Conservation (phyloP, 2,113 vertebrate species). For the Egretta garzetta region DNA sequence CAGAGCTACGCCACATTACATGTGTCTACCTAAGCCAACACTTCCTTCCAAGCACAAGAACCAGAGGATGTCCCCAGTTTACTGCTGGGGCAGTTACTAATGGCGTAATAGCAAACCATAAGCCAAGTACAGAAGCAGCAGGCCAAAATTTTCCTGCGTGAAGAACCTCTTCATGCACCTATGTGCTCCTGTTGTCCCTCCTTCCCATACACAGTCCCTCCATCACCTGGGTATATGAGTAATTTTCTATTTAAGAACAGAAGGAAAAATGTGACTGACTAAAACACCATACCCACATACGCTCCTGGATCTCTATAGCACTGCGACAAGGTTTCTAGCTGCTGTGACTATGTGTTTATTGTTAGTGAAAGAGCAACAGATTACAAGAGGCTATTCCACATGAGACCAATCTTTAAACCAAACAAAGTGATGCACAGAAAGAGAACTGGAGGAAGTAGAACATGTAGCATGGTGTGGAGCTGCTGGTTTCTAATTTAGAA, state of each 20-base stretch:
- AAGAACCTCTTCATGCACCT: neutral
- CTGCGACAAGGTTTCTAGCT: neutral
- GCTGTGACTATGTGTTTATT: constrained; percentile 23
- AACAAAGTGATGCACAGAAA: neutral
- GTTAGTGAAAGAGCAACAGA: constrained; percentile 29
- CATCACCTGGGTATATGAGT: neutral
- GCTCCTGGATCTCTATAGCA: neutral
- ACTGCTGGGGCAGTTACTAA: neutral
- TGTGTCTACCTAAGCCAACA: neutral
- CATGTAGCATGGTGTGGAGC: neutral
- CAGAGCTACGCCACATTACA: accelerated
- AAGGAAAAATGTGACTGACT: neutral
- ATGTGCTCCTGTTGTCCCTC: neutral
- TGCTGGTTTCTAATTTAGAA: neutral
- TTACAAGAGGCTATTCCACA: neutral
- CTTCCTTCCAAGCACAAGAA: neutral
- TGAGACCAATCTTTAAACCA: neutral
- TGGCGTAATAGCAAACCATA: neutral
- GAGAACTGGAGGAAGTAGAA: neutral
- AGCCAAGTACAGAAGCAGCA: neutral
- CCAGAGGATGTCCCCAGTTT: neutral
- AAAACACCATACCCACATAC: neutral
- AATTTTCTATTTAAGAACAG: neutral
- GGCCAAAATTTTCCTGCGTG: neutral
- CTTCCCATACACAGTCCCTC: neutral